A percentile compares a stretch with the other conserved stretches of the same genome.
phyloP scores from a whole-genome alignment of 1,140 invertebrate species.

The Hylyphantes graminicola region DNA sequence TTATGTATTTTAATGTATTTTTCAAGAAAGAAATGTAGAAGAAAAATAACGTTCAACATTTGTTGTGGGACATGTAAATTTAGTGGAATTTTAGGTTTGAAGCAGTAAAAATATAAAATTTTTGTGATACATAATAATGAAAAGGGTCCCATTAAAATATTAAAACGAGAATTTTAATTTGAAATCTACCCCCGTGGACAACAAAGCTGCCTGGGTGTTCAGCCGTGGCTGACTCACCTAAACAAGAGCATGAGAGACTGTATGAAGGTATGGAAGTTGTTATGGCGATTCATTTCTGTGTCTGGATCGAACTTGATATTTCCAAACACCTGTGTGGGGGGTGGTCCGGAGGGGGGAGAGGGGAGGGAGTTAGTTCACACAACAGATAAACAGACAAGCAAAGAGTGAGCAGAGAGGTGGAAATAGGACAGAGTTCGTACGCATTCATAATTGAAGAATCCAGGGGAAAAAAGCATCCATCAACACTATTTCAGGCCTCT shows the following conservation, averaged over 20 bases:
- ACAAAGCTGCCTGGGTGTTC: conserved; percentile 58
- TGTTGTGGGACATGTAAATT: too few species aligned
- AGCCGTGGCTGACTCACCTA: conserved; percentile 78
- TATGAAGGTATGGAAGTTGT: conserved; percentile 97
- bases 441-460: too few species aligned
- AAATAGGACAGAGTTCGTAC: background rate
- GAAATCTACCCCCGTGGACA: conserved; percentile 1
- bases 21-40: too few species aligned
- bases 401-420: conserved; percentile 34
- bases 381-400: conserved; percentile 41
- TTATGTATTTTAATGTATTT: too few species aligned
- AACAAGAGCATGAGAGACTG: conserved; percentile 93
- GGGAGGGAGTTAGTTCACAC: conserved; percentile 39
- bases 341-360: conserved; percentile 54
- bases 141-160: too few species aligned
- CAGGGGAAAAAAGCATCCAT: too few species aligned
- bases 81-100: too few species aligned
- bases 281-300: conserved; percentile 91
- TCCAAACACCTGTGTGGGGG: conserved; percentile 81
- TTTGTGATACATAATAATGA: too few species aligned
- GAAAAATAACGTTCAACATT: too few species aligned
- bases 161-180: too few species aligned
- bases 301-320: conserved; percentile 90
- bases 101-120: too few species aligned
- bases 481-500: too few species aligned